phyloP scores from a whole-genome alignment of 2,888 invertebrate species.

The Chromoteleia sp. region DNA sequence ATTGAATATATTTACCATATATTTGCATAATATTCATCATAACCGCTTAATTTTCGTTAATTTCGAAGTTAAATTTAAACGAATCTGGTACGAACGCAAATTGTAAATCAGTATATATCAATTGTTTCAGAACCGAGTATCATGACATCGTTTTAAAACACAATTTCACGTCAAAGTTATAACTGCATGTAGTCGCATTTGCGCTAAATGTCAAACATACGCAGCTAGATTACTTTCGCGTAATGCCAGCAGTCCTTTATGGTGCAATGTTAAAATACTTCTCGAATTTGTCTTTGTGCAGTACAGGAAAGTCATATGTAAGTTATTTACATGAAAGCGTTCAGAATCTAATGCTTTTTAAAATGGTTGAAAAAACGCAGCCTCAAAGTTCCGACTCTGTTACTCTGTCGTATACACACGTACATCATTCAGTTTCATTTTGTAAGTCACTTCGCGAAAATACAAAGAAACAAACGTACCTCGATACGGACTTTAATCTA shows the following conservation, averaged over 20 bases:
- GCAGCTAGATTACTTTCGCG: slow-evolving; percentile 43
- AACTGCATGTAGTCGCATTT: slow-evolving; percentile 32
- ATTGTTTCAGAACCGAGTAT: slow-evolving; percentile 14
- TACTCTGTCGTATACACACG: slow-evolving; percentile 22
- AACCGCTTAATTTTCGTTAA: too few species aligned
- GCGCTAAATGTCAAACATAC: slow-evolving; percentile 47
- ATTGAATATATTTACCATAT: background rate
- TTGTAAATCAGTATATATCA: background rate
- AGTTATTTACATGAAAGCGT: slow-evolving; percentile 49
- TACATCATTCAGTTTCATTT: slow-evolving; percentile 17
- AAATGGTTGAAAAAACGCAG: slow-evolving; percentile 30
- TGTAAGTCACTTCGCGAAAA: background rate
- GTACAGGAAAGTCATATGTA: slow-evolving; percentile 39
- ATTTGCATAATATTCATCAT: too few species aligned
- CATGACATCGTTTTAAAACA: slow-evolving; percentile 9
- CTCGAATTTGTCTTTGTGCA: slow-evolving; percentile 50
- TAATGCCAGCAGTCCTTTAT: slow-evolving; percentile 19
- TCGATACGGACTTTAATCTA: too few species aligned
- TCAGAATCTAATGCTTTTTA: slow-evolving; percentile 44
- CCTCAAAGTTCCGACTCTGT: slow-evolving; percentile 13
- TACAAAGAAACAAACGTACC: background rate
- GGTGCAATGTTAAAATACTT: slow-evolving; percentile 41
- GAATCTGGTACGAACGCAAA: too few species aligned
- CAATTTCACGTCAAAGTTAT: slow-evolving; percentile 28
- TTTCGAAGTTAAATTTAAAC: too few species aligned